phyloP scores from a whole-genome alignment of 2,797 vertebrate genomes.

The Phyllotis vaccarum region DNA sequence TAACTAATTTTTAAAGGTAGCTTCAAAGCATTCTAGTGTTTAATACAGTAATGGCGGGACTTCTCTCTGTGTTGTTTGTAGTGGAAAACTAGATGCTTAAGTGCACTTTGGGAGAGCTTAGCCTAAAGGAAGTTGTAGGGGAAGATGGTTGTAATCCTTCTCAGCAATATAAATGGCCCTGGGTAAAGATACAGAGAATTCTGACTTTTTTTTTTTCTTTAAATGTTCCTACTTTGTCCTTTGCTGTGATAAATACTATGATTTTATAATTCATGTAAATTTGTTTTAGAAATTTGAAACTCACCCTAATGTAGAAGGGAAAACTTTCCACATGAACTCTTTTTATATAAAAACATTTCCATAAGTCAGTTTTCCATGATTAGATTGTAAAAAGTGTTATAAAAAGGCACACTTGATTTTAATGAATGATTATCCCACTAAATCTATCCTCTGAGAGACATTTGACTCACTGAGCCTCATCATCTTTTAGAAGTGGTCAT shows the following conservation, averaged over 20 bases:
- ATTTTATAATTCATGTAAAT: constrained; percentile 47
- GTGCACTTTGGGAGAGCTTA: constrained; percentile 3
- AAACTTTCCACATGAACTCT: constrained; percentile 51
- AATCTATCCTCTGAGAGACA: constrained; percentile 26
- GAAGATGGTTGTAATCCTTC: background rate
- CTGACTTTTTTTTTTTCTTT: constrained; percentile 39
- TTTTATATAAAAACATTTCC: constrained; percentile 19
- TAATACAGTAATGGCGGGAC: background rate
- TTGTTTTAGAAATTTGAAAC: constrained; percentile 63
- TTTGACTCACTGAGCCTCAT: background rate
- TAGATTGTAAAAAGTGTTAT: background rate
- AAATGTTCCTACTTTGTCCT: background rate
- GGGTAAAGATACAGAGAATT: background rate
- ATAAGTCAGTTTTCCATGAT: constrained; percentile 47
- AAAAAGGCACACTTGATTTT: constrained; percentile 17
- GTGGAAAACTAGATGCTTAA: constrained; percentile 37
- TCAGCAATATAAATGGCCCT: background rate
- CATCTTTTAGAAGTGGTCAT: background rate
- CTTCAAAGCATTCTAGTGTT: constrained; percentile 10
- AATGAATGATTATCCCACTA: constrained; percentile 10
- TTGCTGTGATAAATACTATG: constrained; percentile 19
- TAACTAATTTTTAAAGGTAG: constrained; percentile 14
- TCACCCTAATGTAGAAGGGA: background rate
- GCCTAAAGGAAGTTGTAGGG: constrained; percentile 39
- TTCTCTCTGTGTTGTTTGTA: constrained; percentile 9